Conservation (phyloP, 92 coral and sea anemone species). For the Zoanthus gigantus region DNA sequence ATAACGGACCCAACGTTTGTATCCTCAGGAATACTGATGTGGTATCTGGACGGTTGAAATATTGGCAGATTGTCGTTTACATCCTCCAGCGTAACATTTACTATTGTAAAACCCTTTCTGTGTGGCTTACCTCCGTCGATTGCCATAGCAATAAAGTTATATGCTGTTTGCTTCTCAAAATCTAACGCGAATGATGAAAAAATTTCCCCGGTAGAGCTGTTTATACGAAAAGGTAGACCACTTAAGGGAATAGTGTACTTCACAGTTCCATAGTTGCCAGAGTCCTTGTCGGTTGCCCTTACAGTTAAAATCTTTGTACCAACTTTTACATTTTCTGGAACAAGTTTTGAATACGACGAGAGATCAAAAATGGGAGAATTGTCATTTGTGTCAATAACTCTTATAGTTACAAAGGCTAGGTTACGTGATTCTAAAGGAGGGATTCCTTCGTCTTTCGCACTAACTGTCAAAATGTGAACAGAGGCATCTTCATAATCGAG, state of each 20-base stretch:
- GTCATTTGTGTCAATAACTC: slow-evolving; percentile 57
- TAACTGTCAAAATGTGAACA: slow-evolving; percentile 18
- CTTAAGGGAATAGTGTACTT: slow-evolving; percentile 43
- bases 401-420: slow-evolving; percentile 47
- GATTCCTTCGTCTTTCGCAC: slow-evolving; percentile 53
- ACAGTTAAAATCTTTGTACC: slow-evolving; percentile 35
- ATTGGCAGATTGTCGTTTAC: slow-evolving; percentile 13
- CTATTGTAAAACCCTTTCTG: slow-evolving; percentile 3
- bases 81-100: not conserved
- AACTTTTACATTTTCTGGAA: slow-evolving; percentile 17
- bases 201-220: slow-evolving; percentile 21
- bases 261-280: slow-evolving; percentile 57
- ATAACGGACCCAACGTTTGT: slow-evolving; percentile 22
- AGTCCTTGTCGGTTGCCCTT: slow-evolving; percentile 72
- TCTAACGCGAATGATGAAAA: slow-evolving; percentile 12
- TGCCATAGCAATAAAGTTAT: slow-evolving; percentile 5
- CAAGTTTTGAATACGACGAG: slow-evolving; percentile 35
- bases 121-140: not conserved
- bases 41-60: slow-evolving; percentile 13
- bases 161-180: not conserved
- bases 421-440: slow-evolving; percentile 51
- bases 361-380: slow-evolving; percentile 49
- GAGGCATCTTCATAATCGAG: slow-evolving; percentile 48
- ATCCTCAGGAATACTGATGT: slow-evolving; percentile 40
- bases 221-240: slow-evolving; percentile 2